Base-by-base conservation (phyloP, 2,797 vertebrate genomes). In the Etheostoma nigrum region DNA sequence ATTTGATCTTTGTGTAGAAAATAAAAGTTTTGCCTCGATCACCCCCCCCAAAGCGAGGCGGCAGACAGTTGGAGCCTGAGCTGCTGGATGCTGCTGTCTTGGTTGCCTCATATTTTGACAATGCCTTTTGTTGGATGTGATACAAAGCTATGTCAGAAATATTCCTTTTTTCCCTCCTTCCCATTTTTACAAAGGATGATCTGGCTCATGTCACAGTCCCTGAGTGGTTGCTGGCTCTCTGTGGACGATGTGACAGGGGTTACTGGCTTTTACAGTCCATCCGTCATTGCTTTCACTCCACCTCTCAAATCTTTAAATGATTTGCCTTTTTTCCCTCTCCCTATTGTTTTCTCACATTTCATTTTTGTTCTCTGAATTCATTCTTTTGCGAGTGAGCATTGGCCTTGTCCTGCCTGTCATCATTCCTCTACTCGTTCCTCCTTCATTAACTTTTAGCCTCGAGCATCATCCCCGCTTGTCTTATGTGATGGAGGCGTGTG, bases 401-500 rank as follows among this genome's bases (percentile, higher is more conserved):
- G 73, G 70, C 69, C 54, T 52, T 65, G 80, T 78, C 47, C 15
- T 6, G 11, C 51, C 69, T 72, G 53, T 73, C 80, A 64, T 62
- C 59, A 65, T 64, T 42, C 54, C 45, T 77, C 70, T 18, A 69
- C 51, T 62, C 45, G 47, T 65, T 73, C 51, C 57, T 44, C 47
- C 52, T 40, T 67, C 68, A 40, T 84, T 78, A 58, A 67, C 64
- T 63, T 23, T 68, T 25, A 77, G 75, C 60, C 67, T 3, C 25
- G n/a, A 69, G 75, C 67, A 51, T 83, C 67, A 63, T 71, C 65
- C 67, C 76, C 27, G 57, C 25, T 64, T 69, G 76, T 79, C 76
- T 83, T 60, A 10, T 83, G 78, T 76, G 76, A 86, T 54, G 58
- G 73, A 84, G 76, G 74, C 86, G 86, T 85, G 90, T 91, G 90